These are phyloP conservation scores for Thamnophis elegans DNA, from an alignment of 2,797 vertebrate species.

Conservation along the genomic window DNA sequence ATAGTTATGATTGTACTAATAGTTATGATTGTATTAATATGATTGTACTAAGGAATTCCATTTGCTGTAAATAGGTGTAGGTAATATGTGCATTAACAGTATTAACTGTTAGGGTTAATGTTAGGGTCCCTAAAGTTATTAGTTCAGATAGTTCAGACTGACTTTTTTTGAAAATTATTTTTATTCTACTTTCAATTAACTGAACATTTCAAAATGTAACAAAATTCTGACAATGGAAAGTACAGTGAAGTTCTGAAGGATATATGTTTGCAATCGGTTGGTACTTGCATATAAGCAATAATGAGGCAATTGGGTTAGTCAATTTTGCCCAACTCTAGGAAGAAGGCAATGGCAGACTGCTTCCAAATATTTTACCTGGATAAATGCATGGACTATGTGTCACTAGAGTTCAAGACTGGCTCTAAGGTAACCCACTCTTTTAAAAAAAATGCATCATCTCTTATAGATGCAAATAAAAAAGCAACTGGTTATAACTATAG, in stretches of 20 bases:
- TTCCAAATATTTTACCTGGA: neutral
- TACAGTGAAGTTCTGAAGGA: neutral
- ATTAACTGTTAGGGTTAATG: no score
- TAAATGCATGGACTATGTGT: neutral
- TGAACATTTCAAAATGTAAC: neutral
- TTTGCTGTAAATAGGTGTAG: neutral
- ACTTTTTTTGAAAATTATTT: neutral
- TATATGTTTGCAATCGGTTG: neutral
- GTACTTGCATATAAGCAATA: no score
- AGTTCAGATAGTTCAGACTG: neutral
- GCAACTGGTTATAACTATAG: no score
- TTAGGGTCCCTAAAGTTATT: no score
- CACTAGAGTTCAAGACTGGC: neutral
- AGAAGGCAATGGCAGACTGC: neutral
- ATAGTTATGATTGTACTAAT: neutral
- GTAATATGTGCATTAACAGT: neutral
- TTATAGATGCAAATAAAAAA: no score
- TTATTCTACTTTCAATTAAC: neutral
- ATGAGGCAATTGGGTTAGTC: neutral
- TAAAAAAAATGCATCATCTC: no score
- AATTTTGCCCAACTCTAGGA: neutral
- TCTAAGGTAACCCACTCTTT: neutral
- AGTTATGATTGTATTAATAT: neutral
- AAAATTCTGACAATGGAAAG: neutral
- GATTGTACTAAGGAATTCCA: neutral